Percentiles rank a stretch among this genome's conserved stretches.
These are phyloP conservation scores for Orthonyx spaldingii DNA, from an alignment of 2,113 vertebrate genomes.

Conservation along the genomic window DNA sequence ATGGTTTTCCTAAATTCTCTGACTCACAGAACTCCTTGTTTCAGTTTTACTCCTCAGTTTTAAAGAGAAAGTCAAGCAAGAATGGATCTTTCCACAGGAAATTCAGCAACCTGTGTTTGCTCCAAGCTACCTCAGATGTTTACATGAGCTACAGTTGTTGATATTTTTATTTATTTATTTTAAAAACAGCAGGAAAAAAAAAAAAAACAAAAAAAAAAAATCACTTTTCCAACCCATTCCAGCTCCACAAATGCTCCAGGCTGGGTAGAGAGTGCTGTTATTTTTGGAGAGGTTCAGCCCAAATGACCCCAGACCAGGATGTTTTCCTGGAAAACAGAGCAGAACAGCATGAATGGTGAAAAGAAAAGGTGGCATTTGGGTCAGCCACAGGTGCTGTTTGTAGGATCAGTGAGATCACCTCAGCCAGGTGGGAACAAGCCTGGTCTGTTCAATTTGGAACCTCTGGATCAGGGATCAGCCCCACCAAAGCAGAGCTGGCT, in stretches of 20 bases:
- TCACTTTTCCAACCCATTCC: neutral
- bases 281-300: conserved; percentile 23
- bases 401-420: neutral
- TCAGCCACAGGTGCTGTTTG: neutral
- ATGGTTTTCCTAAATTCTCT: neutral
- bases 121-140: neutral
- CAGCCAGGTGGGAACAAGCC: neutral
- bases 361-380: neutral
- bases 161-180: neutral
- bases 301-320: neutral
- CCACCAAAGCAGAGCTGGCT: neutral
- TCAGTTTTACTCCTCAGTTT: neutral
- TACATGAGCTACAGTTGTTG: neutral
- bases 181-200: neutral
- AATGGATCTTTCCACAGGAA: neutral
- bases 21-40: neutral
- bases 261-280: neutral
- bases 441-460: neutral
- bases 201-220: neutral
- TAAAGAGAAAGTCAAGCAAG: neutral
- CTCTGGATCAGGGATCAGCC: neutral
- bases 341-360: neutral
- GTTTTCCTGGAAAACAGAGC: conserved; percentile 1
- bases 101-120: neutral
- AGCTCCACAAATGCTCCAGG: neutral